A percentile compares a stretch with the other conserved stretches of the same genome.
Evolutionary conservation across 2,888 invertebrate species (phyloP).

Genomic region (Teleiodes luculella): DNA sequence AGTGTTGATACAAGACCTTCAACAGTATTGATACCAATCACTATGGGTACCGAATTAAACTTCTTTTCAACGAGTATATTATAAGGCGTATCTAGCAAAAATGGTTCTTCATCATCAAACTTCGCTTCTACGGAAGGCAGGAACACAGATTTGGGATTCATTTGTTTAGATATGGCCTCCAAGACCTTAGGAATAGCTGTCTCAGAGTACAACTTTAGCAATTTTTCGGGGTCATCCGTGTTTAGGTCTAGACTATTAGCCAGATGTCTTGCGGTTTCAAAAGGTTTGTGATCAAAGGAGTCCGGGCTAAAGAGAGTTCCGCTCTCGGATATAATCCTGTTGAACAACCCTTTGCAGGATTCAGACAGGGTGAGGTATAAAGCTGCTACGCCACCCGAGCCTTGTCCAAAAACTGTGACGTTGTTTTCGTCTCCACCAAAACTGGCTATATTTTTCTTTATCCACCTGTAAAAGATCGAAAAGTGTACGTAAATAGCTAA

Average conservation of each 20-base stretch:
- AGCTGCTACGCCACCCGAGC: constrained; percentile 64
- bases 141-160: constrained; percentile 63
- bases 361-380: constrained; percentile 61
- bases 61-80: constrained; percentile 52
- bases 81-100: constrained; percentile 62
- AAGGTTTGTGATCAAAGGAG: constrained; percentile 52
- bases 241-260: constrained; percentile 59
- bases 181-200: constrained; percentile 49
- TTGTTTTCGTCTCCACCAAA: constrained; percentile 65
- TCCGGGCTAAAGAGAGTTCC: constrained; percentile 58
- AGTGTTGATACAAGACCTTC: constrained; percentile 73
- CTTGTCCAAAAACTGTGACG: constrained; percentile 69
- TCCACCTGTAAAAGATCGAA: constrained; percentile 37
- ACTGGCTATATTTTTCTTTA: constrained; percentile 54
- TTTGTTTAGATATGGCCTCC: constrained; percentile 65
- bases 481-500: background rate
- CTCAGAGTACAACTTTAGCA: constrained; percentile 49
- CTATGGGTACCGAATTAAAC: constrained; percentile 65
- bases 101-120: constrained; percentile 60
- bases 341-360: constrained; percentile 61
- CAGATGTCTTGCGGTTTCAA: constrained; percentile 57
- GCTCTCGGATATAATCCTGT: constrained; percentile 63
- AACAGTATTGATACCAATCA: constrained; percentile 75
- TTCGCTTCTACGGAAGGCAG: constrained; percentile 56
- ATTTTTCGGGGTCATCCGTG: constrained; percentile 45